A percentile compares a stretch with the other conserved stretches of the same genome.
Evolutionary conservation across 2,888 invertebrate species (phyloP).

Genomic region (Drosophila austrosaltans): DNA sequence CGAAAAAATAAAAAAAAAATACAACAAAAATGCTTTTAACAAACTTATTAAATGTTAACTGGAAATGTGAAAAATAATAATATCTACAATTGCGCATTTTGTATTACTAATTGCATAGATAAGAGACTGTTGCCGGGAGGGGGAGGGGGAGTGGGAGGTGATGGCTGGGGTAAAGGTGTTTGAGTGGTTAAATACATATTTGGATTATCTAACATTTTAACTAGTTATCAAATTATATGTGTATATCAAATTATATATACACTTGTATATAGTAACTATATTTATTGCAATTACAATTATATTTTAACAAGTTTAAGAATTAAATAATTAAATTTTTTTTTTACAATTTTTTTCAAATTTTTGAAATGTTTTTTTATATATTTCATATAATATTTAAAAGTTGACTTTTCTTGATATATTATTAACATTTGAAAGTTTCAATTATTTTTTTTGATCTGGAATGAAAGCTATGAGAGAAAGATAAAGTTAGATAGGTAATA

Average conservation of each 20-base stretch:
- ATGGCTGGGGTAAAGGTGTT: too few species aligned
- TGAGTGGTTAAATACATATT: background rate
- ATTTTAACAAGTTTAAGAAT: background rate
- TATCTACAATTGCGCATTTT: constrained; percentile 29
- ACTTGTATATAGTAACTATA: background rate
- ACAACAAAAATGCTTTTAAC: constrained; percentile 34
- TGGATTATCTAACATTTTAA: constrained; percentile 2
- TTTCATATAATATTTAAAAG: too few species aligned
- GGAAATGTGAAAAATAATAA: constrained; percentile 29
- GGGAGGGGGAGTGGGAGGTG: too few species aligned
- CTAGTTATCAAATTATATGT: background rate
- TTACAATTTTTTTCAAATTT: too few species aligned
- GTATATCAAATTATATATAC: background rate
- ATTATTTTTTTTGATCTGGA: too few species aligned
- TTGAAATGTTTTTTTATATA: too few species aligned
- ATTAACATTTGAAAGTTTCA: too few species aligned
- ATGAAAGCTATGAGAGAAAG: too few species aligned
- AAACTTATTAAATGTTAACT: constrained; percentile 28
- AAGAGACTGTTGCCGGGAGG: background rate
- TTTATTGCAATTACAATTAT: background rate
- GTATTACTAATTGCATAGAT: constrained; percentile 5
- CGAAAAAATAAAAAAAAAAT: too few species aligned
- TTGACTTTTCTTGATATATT: too few species aligned
- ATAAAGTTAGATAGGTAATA: too few species aligned
- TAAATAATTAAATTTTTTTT: background rate